Conservation (phyloP, 2,113 vertebrate species). For the Petrocephalus microphthalmus region DNA sequence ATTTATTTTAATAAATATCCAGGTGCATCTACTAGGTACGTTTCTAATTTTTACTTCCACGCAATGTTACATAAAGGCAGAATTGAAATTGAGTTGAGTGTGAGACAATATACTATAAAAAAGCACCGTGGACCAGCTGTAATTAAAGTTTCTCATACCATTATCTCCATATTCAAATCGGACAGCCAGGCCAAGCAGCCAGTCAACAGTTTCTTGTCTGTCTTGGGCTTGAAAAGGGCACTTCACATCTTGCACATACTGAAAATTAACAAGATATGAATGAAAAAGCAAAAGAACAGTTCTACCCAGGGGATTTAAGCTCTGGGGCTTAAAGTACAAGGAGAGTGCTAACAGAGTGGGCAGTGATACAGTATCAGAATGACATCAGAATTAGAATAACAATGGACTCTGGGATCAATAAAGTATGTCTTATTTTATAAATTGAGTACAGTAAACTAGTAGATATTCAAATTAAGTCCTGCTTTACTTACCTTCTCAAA, state of each 20-base stretch:
- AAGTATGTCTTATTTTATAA: not conserved
- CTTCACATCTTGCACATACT: constrained; percentile 89
- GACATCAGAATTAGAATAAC: not conserved
- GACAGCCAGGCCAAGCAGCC: constrained; percentile 92
- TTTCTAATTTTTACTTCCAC: not conserved
- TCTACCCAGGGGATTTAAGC: not conserved
- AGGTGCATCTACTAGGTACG: not conserved
- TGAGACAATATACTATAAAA: not conserved
- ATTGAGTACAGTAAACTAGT: not conserved
- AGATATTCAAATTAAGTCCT: not conserved
- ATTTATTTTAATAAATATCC: not conserved
- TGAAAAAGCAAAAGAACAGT: not conserved
- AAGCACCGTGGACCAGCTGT: not conserved
- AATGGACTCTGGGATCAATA: not conserved
- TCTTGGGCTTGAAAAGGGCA: constrained; percentile 83
- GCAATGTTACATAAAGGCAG: not conserved
- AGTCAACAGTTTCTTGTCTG: constrained; percentile 80
- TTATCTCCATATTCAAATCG: constrained; percentile 95
- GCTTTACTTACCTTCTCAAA: constrained; percentile 75
- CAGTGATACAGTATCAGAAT: not conserved
- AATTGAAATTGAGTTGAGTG: not conserved
- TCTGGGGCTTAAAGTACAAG: not conserved
- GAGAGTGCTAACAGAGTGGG: not conserved
- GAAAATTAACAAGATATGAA: constrained; percentile 14
- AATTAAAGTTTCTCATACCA: constrained; percentile 56